Evolutionary conservation across 2,113 vertebrate species (phyloP).

Genomic region (Actinemys pallida): DNA sequence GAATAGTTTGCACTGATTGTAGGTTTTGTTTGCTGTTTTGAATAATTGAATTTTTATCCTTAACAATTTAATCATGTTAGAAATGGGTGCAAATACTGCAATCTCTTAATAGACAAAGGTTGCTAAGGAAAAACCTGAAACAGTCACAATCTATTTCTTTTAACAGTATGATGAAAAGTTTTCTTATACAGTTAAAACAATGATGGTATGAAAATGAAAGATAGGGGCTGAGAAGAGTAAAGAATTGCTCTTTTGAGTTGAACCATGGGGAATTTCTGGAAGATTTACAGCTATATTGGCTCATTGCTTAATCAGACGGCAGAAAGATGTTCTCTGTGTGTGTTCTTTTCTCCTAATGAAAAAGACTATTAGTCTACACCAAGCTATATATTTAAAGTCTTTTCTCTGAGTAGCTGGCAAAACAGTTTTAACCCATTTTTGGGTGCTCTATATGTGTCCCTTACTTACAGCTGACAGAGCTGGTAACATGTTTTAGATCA

Average conservation of each 20-base stretch:
- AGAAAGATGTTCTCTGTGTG: conserved; percentile 82
- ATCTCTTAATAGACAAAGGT: conserved; percentile 75
- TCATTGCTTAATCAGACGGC: conserved; percentile 83
- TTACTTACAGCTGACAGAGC: neutral
- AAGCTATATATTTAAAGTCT: conserved; percentile 66
- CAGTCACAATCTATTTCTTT: conserved; percentile 79
- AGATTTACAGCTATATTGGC: conserved; percentile 80
- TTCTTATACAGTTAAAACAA: conserved; percentile 81
- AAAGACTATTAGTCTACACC: conserved; percentile 77
- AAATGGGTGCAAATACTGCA: conserved; percentile 38
- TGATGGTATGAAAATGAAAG: conserved; percentile 78
- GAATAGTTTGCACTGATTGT: neutral
- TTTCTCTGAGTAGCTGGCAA: conserved; percentile 45
- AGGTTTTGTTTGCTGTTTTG: conserved; percentile 2
- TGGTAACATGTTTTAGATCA: neutral
- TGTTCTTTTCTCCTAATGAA: conserved; percentile 78
- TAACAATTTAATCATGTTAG: conserved; percentile 27
- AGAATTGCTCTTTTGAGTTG: conserved; percentile 76
- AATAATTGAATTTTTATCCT: conserved; percentile 19
- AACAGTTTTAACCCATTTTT: conserved; percentile 53
- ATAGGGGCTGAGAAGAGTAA: conserved; percentile 78
- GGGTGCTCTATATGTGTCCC: neutral
- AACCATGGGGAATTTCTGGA: conserved; percentile 78
- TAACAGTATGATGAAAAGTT: conserved; percentile 82
- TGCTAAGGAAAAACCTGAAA: conserved; percentile 77